Conservation (phyloP, 2,888 invertebrate species). For the Hyalella azteca region DNA sequence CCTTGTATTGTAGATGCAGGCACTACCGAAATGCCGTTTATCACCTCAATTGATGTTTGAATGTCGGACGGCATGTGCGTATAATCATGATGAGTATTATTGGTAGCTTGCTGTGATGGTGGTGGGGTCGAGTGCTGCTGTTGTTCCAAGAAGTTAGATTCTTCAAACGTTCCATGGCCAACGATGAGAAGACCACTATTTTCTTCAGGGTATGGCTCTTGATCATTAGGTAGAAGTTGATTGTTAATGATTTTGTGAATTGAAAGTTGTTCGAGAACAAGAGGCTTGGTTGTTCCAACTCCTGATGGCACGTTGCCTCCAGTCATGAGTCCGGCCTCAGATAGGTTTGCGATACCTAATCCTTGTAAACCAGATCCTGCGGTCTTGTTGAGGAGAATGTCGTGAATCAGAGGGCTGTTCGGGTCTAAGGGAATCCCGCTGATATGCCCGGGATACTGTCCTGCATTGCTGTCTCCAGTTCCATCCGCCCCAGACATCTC, state of each 20-base stretch:
- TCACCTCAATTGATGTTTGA: background rate
- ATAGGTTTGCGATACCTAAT: background rate
- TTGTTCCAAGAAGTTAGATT: background rate
- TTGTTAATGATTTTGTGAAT: background rate
- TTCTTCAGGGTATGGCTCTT: background rate
- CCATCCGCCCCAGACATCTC: background rate
- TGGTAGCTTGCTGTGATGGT: background rate
- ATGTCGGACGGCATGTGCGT: background rate
- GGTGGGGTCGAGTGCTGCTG: background rate
- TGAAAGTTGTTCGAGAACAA: background rate
- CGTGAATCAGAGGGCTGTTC: background rate
- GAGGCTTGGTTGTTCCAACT: background rate
- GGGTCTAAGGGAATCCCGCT: background rate
- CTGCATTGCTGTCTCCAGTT: background rate
- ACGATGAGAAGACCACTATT: background rate
- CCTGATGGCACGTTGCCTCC: background rate
- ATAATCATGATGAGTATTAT: background rate
- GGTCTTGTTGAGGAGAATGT: background rate
- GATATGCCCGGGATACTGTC: background rate
- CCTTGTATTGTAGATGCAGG: background rate
- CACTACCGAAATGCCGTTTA: background rate
- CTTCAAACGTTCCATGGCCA: constrained; percentile 1
- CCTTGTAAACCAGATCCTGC: background rate
- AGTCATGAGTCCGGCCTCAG: background rate
- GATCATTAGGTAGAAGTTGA: background rate